Conservation (phyloP, 2,113 vertebrate species). For the Xenopus tropicalis region UCB_Xtro_10.0 CM004446.2:73002001-73002500, state of each 20-base stretch:
- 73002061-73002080: too few species aligned
- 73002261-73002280: not conserved
- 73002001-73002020: too few species aligned
- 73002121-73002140: too few species aligned
- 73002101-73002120: too few species aligned
- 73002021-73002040: too few species aligned
- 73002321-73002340: not conserved
- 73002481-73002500: not conserved
- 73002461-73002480: not conserved
- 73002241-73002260: not conserved
- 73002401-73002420: not conserved
- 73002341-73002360: not conserved
- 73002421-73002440: not conserved
- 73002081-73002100: too few species aligned
- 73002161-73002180: too few species aligned
- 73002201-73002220: not conserved
- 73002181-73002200: too few species aligned
- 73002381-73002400: not conserved
- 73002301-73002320: not conserved
- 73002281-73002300: not conserved
- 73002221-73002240: not conserved
- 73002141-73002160: too few species aligned
- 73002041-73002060: too few species aligned
- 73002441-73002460: not conserved
- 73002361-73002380: too few species aligned